Base-by-base conservation (phyloP, 2,888 invertebrate genomes). In the Oligia latruncula region DNA sequence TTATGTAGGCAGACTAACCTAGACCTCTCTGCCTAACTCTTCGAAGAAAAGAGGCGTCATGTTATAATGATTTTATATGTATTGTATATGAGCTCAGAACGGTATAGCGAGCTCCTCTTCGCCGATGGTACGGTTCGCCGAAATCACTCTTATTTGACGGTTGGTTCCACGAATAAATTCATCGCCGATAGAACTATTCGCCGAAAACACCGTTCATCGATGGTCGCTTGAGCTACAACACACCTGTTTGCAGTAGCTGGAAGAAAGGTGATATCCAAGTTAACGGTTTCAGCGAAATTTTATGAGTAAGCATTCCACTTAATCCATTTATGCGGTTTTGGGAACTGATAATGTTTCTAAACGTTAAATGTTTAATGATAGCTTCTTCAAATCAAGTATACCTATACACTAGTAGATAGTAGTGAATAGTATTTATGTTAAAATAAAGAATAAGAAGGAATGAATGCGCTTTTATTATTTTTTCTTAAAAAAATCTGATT, bases 271-370 rank as follows among this genome's bases (percentile, higher is more conserved):
- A 11, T 3, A 4, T 5, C 6, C 4, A 29, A 17, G 1, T 23
- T 20, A 58, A 58, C 13, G 55, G 77, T 70, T 81, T 62, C 68
- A 17, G 23, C 15, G 55, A 77, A 80, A 13, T 49, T 49, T 60
- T 49, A 49, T 77, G 68, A 77, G 20, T 81, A 29, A 81, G 49
- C 62, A 0, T 55, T 29, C 3, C 0, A 5, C 4, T 58, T 17
- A 0, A 46, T n/a, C 3, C 0, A 5, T 3, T 65, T 17, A 49
- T 35, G 55, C 35, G 1, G 46, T 65, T 79, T 74, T 11, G 8
- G 9, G 60, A 66, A 80, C 29, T 52, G 77, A 52, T 35, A 76
- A 6, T 4, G 40, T 11, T 23, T 40, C 4, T 49, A 40, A 76
- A 15, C 35, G 15, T 15, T 15, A 4, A 35, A 52, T 35, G 20